phyloP scores from a whole-genome alignment of 1,140 invertebrate genomes.

The Idris sp. region DNA sequence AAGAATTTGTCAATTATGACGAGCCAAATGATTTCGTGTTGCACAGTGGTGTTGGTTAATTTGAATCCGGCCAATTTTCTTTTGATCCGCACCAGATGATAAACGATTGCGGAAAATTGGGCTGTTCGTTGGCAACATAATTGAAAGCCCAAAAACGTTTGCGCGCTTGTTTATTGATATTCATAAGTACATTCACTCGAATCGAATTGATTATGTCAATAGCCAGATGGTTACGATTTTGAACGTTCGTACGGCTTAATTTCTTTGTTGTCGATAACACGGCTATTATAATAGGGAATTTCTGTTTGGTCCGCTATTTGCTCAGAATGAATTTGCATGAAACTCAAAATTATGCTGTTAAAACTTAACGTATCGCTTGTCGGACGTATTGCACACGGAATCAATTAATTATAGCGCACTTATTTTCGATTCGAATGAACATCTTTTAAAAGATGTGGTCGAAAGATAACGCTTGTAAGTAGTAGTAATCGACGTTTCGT shows the following conservation, averaged over 20 bases:
- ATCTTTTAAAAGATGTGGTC: constrained; percentile 45
- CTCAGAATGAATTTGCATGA: constrained; percentile 31
- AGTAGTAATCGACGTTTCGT: constrained; percentile 63
- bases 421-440: constrained; percentile 20
- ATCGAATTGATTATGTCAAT: constrained; percentile 22
- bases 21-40: no score
- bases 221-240: constrained; percentile 11
- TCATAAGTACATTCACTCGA: not conserved
- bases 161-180: no score
- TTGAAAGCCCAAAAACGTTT: not conserved
- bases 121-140: no score
- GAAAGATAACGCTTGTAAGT: constrained; percentile 48
- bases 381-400: constrained; percentile 19
- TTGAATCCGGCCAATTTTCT: no score
- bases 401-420: constrained; percentile 49
- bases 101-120: no score
- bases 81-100: no score
- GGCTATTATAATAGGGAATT: constrained; percentile 40
- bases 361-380: constrained; percentile 35
- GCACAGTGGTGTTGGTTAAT: no score
- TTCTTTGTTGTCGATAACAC: constrained; percentile 34
- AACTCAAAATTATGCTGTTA: constrained; percentile 35
- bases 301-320: constrained; percentile 29
- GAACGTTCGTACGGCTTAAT: constrained; percentile 26
- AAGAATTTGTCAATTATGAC: no score